These are phyloP conservation scores for Conus betulinus DNA, from an alignment of 1,140 invertebrate species.

Conservation along the genomic window DNA sequence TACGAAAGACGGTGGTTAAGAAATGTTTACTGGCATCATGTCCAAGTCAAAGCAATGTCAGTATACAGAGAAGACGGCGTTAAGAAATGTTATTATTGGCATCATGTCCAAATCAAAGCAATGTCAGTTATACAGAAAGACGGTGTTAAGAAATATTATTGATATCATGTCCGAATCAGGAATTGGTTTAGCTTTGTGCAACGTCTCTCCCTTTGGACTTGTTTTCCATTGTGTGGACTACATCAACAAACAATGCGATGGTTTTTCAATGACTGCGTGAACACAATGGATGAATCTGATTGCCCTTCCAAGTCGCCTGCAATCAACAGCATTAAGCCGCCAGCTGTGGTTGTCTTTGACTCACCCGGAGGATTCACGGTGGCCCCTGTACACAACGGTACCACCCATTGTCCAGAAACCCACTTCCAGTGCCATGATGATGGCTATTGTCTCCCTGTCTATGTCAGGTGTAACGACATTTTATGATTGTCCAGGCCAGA, in stretches of 20 bases:
- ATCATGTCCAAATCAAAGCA: no score
- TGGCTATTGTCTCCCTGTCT: constrained; percentile 21
- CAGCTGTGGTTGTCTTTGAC: not conserved
- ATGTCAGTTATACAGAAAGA: no score
- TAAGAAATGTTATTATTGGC: no score
- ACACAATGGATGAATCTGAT: not conserved
- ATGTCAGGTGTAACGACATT: constrained; percentile 38
- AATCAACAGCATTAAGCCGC: not conserved
- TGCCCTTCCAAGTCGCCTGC: not conserved
- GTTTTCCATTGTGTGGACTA: not conserved
- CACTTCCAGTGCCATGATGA: not conserved
- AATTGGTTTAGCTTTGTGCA: no score
- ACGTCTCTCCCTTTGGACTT: not conserved
- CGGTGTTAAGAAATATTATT: no score
- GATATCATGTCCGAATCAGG: no score
- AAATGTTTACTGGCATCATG: no score
- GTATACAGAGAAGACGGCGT: no score
- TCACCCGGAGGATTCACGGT: not conserved
- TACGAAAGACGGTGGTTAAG: no score
- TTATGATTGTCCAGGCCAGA: constrained; percentile 21
- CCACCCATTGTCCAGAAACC: not conserved
- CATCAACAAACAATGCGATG: not conserved
- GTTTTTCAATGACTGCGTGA: not conserved
- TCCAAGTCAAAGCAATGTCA: no score
- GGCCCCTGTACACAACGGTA: not conserved